These are phyloP conservation scores for Lates japonicus DNA, from an alignment of 2,797 vertebrate species.

Conservation along the genomic window DNA sequence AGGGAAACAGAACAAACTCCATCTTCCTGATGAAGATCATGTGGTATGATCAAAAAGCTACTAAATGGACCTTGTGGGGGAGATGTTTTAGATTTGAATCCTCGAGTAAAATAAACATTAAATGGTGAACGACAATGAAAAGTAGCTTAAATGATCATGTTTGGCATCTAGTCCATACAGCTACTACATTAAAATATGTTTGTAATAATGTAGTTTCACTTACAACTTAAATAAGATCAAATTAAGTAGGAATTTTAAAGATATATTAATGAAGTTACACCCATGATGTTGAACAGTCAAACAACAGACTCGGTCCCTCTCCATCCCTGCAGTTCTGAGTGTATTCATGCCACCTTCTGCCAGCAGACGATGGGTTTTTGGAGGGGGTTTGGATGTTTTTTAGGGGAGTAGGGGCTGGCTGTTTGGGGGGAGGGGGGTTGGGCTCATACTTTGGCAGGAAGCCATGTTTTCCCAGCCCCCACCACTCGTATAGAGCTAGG, in stretches of 20 bases:
- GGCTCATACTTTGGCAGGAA: slow-evolving; percentile 59
- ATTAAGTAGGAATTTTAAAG: background rate
- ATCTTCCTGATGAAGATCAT: background rate
- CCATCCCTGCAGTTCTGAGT: slow-evolving; percentile 7
- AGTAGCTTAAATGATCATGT: background rate
- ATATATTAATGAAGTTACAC: background rate
- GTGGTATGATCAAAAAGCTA: background rate
- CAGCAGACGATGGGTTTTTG: slow-evolving; percentile 35
- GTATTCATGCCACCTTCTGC: slow-evolving; percentile 48
- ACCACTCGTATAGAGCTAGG: slow-evolving; percentile 41
- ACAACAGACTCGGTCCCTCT: background rate
- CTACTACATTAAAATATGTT: background rate
- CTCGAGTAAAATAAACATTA: background rate
- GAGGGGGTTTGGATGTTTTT: slow-evolving; percentile 50
- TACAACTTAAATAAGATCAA: background rate
- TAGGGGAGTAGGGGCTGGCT: slow-evolving; percentile 27
- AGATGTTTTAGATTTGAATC: background rate
- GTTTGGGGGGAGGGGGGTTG: slow-evolving; percentile 36
- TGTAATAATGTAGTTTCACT: background rate
- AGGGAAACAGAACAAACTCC: background rate
- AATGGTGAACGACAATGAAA: background rate
- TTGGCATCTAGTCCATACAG: background rate
- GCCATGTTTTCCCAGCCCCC: slow-evolving; percentile 71
- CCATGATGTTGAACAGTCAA: background rate
- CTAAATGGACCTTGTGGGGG: too few relatives aligned